Percentiles rank a stretch among this genome's conserved stretches.
These are phyloP conservation scores for Onthophagus taurus DNA, from an alignment of 1,140 invertebrate species.

Conservation along the genomic window DNA sequence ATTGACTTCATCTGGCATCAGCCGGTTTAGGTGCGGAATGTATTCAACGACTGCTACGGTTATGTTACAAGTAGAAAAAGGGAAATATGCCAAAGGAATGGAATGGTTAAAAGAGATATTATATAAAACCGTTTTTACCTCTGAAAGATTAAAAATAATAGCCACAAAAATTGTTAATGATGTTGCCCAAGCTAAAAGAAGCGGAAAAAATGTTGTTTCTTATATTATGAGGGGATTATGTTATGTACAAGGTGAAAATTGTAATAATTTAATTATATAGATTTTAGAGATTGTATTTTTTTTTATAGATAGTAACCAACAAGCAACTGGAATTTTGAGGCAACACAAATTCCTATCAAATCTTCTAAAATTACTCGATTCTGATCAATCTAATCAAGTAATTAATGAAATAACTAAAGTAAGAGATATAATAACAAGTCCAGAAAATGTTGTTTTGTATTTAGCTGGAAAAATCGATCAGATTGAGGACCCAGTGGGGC, in stretches of 20 bases:
- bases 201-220: conserved; percentile 48
- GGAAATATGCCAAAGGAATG: conserved; percentile 66
- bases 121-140: conserved; percentile 57
- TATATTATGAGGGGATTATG: conserved; percentile 54
- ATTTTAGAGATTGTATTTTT: not conserved
- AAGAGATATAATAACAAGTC: conserved; percentile 47
- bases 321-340: conserved; percentile 55
- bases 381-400: conserved; percentile 43
- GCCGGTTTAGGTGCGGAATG: conserved; percentile 41
- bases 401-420: conserved; percentile 53
- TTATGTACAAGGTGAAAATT: conserved; percentile 48
- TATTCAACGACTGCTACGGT: conserved; percentile 51
- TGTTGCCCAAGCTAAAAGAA: conserved; percentile 58
- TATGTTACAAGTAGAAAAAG: conserved; percentile 53
- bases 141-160: conserved; percentile 65
- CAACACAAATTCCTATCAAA: conserved; percentile 70
- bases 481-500: conserved; percentile 40
- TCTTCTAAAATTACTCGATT: conserved; percentile 49
- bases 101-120: conserved; percentile 69
- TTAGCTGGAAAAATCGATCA: conserved; percentile 60
- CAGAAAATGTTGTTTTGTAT: conserved; percentile 56
- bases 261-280: conserved; percentile 1
- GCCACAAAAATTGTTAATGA: conserved; percentile 69
- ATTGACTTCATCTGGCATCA: conserved; percentile 30
- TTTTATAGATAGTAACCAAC: conserved; percentile 61